Base-by-base conservation (phyloP, 2,888 invertebrate species). In the Epistrophella euchroma region DNA sequence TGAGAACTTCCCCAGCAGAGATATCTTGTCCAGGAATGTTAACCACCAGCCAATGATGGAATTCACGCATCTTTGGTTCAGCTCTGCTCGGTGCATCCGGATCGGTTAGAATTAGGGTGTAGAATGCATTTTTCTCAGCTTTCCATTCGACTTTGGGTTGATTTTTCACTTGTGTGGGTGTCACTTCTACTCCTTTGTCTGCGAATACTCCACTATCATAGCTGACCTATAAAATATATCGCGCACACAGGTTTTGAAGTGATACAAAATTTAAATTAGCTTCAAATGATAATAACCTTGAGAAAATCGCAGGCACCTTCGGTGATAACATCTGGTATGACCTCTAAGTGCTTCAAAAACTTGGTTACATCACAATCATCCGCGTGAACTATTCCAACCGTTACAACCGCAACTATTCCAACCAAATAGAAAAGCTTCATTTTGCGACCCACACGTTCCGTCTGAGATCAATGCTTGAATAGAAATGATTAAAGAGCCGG, bases 41-140 rank as follows among this genome's bases (percentile, higher is more conserved):
- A 32, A 95, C 96, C 0, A 98, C 96, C n/a, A 98, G 92, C 98
- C 98, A 98, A 91, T 98, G 98, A 90, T 96, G 96, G 96, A 96
- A 98, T 92, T 98, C 98, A 40, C 98, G 94, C 91, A 94, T 95
- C 88, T 93, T 96, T 0, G 97, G 98, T 11, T 96, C 94, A 50
- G 94, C 92, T 74, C 98, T 95, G 88, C 96, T 96, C 0, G 98
- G 98, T 11, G 98, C 98, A 93, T 98, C 98, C 0, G 98, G 98
- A 93, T 98, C 98, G 94, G 92, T 91, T 76, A 92, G 88, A 32
- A 92, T 80, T 0, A 92, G 76, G 0, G 92, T 91, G 56, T 92
- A 92, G n/a, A 90, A 89, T 0, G 89, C 86, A 45, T 88, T 88
- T 22, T 78, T 73, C 25, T 91, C 90, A 0, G 90, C 88, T 11